These are phyloP conservation scores for Campoplex nolae DNA, from an alignment of 2,888 invertebrate species.

Conservation along the genomic window DNA sequence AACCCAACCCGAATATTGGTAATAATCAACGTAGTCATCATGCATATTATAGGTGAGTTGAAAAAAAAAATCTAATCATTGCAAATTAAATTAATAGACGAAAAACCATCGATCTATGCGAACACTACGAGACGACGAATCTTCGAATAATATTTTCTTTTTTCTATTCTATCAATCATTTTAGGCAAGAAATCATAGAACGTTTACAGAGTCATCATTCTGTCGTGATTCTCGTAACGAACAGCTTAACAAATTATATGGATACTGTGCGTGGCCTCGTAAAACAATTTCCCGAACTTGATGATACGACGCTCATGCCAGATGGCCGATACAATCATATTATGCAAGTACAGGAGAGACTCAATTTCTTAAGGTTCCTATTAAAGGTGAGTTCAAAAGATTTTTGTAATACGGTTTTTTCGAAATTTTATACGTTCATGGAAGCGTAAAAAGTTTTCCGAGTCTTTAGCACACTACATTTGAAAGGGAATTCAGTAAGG, in stretches of 20 bases:
- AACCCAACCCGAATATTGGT: conserved; percentile 90
- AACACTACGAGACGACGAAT: neutral
- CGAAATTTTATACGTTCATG: neutral
- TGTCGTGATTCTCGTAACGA: conserved; percentile 96
- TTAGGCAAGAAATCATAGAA: conserved; percentile 92
- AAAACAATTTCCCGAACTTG: conserved; percentile 90
- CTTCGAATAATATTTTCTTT: conserved; percentile 4
- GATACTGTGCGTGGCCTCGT: conserved; percentile 90
- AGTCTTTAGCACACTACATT: too few relatives aligned
- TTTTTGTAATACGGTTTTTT: neutral
- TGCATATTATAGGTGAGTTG: conserved; percentile 86
- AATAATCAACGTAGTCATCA: conserved; percentile 87
- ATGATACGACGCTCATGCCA: conserved; percentile 91
- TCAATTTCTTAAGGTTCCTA: conserved; percentile 96
- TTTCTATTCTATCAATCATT: conserved; percentile 71
- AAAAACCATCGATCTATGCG: neutral
- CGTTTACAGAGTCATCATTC: conserved; percentile 96
- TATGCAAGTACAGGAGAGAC: conserved; percentile 96
- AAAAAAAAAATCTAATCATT: neutral
- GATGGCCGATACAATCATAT: conserved; percentile 97
- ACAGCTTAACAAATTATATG: conserved; percentile 96
- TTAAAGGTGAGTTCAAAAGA: conserved; percentile 86
- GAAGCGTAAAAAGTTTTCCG: too few relatives aligned
- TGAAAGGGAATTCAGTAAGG: too few relatives aligned
- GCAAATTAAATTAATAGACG: neutral